Base-by-base conservation (phyloP, 1,140 invertebrate genomes). In the Coptotermes formosanus region DNA sequence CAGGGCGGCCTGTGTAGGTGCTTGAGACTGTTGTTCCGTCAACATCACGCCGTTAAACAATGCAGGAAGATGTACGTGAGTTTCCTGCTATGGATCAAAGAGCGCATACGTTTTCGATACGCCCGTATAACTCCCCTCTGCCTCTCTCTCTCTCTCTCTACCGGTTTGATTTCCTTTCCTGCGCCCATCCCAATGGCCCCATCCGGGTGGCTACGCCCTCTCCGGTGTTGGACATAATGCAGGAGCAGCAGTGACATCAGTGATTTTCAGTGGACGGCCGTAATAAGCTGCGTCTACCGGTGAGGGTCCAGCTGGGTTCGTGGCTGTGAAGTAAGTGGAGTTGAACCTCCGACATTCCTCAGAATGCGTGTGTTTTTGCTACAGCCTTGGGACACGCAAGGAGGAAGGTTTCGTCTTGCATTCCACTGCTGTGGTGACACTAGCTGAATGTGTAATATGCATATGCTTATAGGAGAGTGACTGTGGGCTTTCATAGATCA, bases 191-290 rank as follows among this genome's bases (percentile, higher is more conserved):
- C 59, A 11, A 16, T 16, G 59, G 45, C 23, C 59, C 59, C 59
- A 64, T 75, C 64, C 64, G 64, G n/a, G n/a, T 75, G 64, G n/a
- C 64, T 75, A 75, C 64, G 64, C 64, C 64, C 64, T 30, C 64
- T 64, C 59, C 14, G n/a, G 0, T 30, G 64, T 21, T 75, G 48
- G 82, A 83, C 86, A 44, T 85, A 81, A 87, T 84, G 87, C 85
- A 82, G 82, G 87, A 85, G 84, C 86, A 83, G 86, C 86, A 16
- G n/a, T 30, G 59, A 44, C 30, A 48, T 30, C 25, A 75, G 64
- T 64, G 21, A 64, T 64, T 64, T 64, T 7, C 25, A 64, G 59
- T 64, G 59, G 12, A 64, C 59, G 19, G 59, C 6, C 14, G 59
- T 75, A 75, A 75, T 25, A 30, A 14, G n/a, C 25, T 30, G 64